Conservation (phyloP, 2,113 vertebrate species). For the Callaeas wilsoni region DNA sequence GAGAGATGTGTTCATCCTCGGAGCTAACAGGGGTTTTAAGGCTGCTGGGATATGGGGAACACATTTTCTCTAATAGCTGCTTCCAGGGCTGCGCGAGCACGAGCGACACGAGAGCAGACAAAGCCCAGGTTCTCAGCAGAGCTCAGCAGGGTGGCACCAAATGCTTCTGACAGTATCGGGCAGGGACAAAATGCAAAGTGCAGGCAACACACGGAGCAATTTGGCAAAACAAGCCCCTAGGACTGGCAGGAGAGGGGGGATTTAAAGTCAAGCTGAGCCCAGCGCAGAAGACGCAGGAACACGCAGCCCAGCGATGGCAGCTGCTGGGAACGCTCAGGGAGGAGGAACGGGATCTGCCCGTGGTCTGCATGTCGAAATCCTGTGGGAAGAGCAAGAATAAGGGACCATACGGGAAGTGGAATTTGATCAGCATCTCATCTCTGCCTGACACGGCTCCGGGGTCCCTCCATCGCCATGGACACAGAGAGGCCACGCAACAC, state of each 20-base stretch:
- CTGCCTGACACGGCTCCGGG: neutral
- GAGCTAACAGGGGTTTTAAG: neutral
- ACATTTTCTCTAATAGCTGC: neutral
- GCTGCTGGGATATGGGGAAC: neutral
- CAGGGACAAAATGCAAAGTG: neutral
- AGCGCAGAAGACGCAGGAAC: neutral
- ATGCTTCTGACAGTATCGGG: neutral
- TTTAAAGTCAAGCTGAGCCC: neutral
- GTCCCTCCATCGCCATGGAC: neutral
- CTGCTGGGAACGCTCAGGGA: rapidly evolving
- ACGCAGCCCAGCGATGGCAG: no score
- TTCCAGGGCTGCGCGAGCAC: neutral
- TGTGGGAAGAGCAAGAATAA: neutral
- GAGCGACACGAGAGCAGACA: neutral
- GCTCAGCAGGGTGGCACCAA: neutral
- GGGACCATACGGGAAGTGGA: neutral
- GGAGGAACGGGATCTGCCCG: neutral
- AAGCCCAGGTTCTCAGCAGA: neutral
- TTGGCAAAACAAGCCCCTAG: neutral
- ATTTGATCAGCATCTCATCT: neutral
- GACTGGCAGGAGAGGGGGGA: neutral
- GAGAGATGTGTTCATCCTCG: neutral
- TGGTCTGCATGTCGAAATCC: rapidly evolving
- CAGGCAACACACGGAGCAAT: neutral
- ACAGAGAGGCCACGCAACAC: rapidly evolving